Conservation (phyloP, 2,888 invertebrate genomes). For the Amphiduros pacificus region DNA sequence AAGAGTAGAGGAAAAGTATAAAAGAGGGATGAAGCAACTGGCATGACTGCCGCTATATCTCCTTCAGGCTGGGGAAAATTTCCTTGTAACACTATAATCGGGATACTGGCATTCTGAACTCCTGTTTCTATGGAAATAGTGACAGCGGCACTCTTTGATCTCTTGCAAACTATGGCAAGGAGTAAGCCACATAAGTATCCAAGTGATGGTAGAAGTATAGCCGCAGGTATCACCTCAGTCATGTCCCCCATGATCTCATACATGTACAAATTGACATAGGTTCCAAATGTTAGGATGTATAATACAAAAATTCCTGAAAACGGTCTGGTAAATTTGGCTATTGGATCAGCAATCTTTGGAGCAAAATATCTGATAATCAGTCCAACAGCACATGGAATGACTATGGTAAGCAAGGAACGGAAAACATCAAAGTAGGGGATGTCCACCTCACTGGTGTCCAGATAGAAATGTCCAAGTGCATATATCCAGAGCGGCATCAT, state of each 20-base stretch:
- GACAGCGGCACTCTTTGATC: conserved; percentile 25
- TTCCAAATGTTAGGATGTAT: conserved; percentile 58
- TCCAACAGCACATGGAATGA: conserved; percentile 60
- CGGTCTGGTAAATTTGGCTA: conserved; percentile 54
- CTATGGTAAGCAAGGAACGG: conserved; percentile 55
- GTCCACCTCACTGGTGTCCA: conserved; percentile 36
- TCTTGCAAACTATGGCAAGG: conserved; percentile 50
- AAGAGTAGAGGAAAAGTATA: conserved; percentile 41
- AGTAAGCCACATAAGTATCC: conserved; percentile 62
- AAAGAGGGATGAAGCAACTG: conserved; percentile 38
- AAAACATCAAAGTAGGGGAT: conserved; percentile 60
- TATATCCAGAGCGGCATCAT: conserved; percentile 64
- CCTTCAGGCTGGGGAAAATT: conserved; percentile 45
- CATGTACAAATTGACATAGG: conserved; percentile 60
- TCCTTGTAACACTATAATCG: conserved; percentile 26
- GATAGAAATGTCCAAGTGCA: conserved; percentile 55
- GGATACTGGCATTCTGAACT: conserved; percentile 15
- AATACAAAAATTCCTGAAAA: conserved; percentile 59
- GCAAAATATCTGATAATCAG: conserved; percentile 55
- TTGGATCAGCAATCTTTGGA: conserved; percentile 49
- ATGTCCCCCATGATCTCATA: conserved; percentile 55
- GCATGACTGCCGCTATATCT: conserved; percentile 32
- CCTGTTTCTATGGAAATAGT: conserved; percentile 16
- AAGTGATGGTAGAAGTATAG: conserved; percentile 57
- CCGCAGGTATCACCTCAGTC: conserved; percentile 51